A percentile compares a stretch with the other conserved stretches of the same genome.
Conservation (phyloP, 2,797 vertebrate genomes). For the Cercopithecus petaurista region DNA sequence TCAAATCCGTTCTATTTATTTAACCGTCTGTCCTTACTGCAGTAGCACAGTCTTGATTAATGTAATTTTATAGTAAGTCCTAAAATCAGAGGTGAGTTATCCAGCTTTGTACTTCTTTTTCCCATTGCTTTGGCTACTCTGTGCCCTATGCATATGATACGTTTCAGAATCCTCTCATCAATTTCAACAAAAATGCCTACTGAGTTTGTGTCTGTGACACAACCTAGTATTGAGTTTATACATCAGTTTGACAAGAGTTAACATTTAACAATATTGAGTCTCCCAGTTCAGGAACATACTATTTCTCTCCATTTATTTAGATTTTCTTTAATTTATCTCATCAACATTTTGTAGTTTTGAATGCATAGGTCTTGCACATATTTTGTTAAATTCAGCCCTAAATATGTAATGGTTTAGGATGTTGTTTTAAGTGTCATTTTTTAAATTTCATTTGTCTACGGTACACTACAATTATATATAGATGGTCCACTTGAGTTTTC, state of each 20-base stretch:
- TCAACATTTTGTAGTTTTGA: neutral
- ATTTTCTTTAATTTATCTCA: neutral
- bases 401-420: neutral
- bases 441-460: neutral
- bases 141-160: neutral
- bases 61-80: neutral
- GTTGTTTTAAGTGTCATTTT: neutral
- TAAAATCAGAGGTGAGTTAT: neutral
- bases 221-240: neutral
- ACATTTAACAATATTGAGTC: neutral
- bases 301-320: neutral
- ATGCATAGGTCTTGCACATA: neutral
- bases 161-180: neutral
- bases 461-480: neutral
- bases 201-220: neutral
- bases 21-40: neutral
- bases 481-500: neutral
- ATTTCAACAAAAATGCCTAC: neutral
- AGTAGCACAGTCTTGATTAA: too few species aligned
- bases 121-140: neutral
- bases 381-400: neutral
- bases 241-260: neutral
- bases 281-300: neutral
- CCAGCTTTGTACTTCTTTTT: neutral
- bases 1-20: neutral